phyloP scores from a whole-genome alignment of 1,140 invertebrate genomes.

The Reticulitermes speratus region DNA sequence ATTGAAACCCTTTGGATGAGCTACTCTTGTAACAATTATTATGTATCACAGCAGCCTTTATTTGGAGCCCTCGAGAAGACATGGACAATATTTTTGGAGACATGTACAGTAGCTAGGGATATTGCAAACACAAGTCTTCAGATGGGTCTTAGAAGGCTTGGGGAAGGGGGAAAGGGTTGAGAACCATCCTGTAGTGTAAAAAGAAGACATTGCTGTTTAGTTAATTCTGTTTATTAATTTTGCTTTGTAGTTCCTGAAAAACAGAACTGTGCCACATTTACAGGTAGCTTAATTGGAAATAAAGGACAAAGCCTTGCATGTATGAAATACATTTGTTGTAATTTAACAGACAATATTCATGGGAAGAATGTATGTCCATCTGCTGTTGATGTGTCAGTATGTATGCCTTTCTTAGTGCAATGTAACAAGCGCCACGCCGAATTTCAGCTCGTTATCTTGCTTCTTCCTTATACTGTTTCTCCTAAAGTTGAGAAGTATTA shows the following conservation, averaged over 20 bases:
- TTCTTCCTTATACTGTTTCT: too few relatives aligned
- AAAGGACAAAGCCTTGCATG: not conserved
- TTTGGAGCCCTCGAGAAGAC: not conserved
- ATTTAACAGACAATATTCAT: not conserved
- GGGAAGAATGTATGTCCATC: not conserved
- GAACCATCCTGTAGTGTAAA: not conserved
- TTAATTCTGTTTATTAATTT: not conserved
- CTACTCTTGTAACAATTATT: not conserved
- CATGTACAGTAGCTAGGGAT: not conserved
- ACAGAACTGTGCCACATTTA: not conserved
- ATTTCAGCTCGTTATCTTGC: too few relatives aligned
- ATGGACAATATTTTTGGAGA: not conserved
- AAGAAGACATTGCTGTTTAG: not conserved
- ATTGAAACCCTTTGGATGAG: not conserved
- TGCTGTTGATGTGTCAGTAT: not conserved
- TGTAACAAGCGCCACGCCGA: too few relatives aligned
- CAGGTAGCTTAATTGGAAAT: not conserved
- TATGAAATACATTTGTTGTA: conserved; percentile 1
- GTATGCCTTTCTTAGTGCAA: too few relatives aligned
- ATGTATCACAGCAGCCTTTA: not conserved
- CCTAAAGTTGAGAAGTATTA: too few relatives aligned
- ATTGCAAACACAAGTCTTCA: too few relatives aligned
- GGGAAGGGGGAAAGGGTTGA: not conserved
- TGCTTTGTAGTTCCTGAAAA: not conserved
- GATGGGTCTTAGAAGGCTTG: too few relatives aligned